Conservation (phyloP, 2,113 vertebrate genomes). For the Pao palembangensis region DNA sequence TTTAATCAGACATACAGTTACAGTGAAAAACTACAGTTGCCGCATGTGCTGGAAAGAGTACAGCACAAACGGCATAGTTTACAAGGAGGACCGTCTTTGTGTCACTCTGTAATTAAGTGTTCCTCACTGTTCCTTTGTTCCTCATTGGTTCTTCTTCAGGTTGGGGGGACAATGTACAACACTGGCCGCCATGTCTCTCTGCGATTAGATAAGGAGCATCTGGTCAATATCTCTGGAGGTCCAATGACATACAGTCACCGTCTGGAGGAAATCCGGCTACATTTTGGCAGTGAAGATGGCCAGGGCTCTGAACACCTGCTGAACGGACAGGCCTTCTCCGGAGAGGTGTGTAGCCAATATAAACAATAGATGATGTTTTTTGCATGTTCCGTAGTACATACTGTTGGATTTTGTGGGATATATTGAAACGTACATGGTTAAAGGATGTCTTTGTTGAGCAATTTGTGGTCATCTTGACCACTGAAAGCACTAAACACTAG, state of each 20-base stretch:
- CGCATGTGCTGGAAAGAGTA: too few relatives aligned
- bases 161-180: conserved; percentile 98
- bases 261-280: conserved; percentile 93
- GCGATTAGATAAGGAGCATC: conserved; percentile 92
- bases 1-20: too few relatives aligned
- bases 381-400: too few relatives aligned
- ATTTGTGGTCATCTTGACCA: too few relatives aligned
- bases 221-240: conserved; percentile 97
- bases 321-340: conserved; percentile 96
- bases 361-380: too few relatives aligned
- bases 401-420: too few relatives aligned
- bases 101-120: not conserved
- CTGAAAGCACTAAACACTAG: too few relatives aligned
- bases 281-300: conserved; percentile 95
- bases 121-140: too few relatives aligned
- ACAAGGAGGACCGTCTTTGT: not conserved
- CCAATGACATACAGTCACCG: conserved; percentile 98
- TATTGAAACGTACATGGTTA: too few relatives aligned
- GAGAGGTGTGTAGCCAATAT: conserved; percentile 77
- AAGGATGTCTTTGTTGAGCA: too few relatives aligned
- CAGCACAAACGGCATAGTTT: too few relatives aligned
- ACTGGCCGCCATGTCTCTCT: conserved; percentile 96
- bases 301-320: conserved; percentile 97
- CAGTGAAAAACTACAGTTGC: too few relatives aligned
- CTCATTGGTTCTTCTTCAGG: conserved; percentile 69